phyloP scores from a whole-genome alignment of 1,140 invertebrate genomes.

The Eupristina koningsbergeri region DNA sequence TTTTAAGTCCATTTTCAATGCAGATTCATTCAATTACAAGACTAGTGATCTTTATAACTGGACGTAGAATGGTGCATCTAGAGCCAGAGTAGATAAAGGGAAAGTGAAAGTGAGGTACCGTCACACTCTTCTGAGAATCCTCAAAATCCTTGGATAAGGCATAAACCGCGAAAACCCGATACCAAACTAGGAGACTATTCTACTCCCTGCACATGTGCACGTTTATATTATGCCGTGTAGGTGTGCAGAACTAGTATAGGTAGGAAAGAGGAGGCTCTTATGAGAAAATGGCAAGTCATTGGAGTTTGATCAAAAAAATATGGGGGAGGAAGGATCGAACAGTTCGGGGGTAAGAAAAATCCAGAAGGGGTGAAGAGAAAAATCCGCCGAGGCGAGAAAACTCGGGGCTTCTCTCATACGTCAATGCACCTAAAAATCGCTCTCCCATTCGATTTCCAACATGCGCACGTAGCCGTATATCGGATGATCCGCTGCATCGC shows the following conservation, averaged over 20 bases:
- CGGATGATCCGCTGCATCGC: background rate
- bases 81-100: background rate
- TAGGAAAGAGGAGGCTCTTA: slow-evolving; percentile 35
- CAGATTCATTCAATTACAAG: background rate
- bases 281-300: slow-evolving; percentile 62
- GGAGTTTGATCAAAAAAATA: slow-evolving; percentile 64
- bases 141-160: slow-evolving; percentile 67
- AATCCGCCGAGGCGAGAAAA: slow-evolving; percentile 12
- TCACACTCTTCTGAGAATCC: slow-evolving; percentile 55
- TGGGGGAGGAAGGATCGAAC: slow-evolving; percentile 46
- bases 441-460: slow-evolving; percentile 16
- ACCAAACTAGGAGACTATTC: background rate
- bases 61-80: too few relatives aligned
- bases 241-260: slow-evolving; percentile 24
- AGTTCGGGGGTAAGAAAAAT: slow-evolving; percentile 25
- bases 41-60: background rate
- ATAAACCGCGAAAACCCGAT: slow-evolving; percentile 24
- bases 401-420: slow-evolving; percentile 10
- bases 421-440: slow-evolving; percentile 19
- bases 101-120: slow-evolving; percentile 52
- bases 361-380: background rate
- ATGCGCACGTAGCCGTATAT: background rate
- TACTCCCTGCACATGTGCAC: background rate
- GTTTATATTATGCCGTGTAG: too few relatives aligned
- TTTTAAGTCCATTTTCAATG: too few relatives aligned